A percentile compares a stretch with the other conserved stretches of the same genome.
phyloP scores from a whole-genome alignment of 2,888 invertebrate species.

The Artemia sp. region DNA sequence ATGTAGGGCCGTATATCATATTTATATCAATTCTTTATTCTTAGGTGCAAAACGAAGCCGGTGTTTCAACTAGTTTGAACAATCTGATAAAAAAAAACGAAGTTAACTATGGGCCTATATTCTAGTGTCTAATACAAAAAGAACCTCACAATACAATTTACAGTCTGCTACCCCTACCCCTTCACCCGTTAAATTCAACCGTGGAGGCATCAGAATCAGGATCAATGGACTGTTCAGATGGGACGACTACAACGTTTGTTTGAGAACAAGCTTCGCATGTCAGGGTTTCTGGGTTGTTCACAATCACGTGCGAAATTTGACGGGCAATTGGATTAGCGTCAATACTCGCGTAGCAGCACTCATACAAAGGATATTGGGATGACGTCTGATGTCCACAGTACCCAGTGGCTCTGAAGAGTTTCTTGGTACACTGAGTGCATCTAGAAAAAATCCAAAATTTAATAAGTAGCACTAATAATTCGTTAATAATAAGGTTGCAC shows the following conservation, averaged over 20 bases:
- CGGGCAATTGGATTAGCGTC: slow-evolving; percentile 14
- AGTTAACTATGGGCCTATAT: no score
- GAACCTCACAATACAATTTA: no score
- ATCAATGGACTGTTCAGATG: background rate
- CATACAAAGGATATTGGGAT: slow-evolving; percentile 11
- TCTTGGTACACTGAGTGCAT: slow-evolving; percentile 1
- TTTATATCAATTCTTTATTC: no score
- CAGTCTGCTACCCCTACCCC: no score
- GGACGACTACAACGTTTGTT: background rate
- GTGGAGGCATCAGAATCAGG: background rate
- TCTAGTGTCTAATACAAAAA: no score
- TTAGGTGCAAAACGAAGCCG: no score
- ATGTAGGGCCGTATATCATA: no score
- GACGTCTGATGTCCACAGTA: slow-evolving; percentile 6
- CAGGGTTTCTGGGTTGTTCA: background rate
- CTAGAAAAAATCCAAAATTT: background rate
- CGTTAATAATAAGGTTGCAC: no score
- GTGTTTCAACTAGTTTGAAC: no score
- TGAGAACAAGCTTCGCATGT: slow-evolving; percentile 2
- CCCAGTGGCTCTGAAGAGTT: background rate
- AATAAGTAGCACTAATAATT: no score
- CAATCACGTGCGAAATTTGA: background rate
- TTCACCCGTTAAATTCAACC: background rate
- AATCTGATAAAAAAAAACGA: no score
- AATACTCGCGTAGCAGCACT: slow-evolving; percentile 12